A percentile compares a stretch with the other conserved stretches of the same genome.
phyloP scores from a whole-genome alignment of 2,888 invertebrate species.

The Chrysomela aeneicollis region DNA sequence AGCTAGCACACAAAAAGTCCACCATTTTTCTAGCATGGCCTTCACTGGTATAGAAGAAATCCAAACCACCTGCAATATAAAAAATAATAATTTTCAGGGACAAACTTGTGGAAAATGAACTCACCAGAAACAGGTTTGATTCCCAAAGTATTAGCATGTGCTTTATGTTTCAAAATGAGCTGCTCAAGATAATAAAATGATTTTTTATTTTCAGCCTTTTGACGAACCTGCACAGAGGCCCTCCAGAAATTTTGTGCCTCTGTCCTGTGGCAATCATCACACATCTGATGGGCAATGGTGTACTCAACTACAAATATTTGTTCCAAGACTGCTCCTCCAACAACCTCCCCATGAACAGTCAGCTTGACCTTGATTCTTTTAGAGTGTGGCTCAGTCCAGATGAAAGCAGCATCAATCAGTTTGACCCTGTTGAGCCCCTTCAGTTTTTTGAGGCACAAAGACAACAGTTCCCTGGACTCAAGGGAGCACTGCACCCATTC shows the following conservation, averaged over 20 bases:
- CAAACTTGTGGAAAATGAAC: slow-evolving; percentile 5
- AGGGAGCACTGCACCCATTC: slow-evolving; percentile 86
- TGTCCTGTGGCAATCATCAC: slow-evolving; percentile 94
- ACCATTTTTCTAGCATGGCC: slow-evolving; percentile 93
- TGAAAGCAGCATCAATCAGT: slow-evolving; percentile 93
- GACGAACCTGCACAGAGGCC: slow-evolving; percentile 88
- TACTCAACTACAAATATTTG: slow-evolving; percentile 97
- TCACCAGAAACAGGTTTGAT: slow-evolving; percentile 66
- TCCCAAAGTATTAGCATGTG: slow-evolving; percentile 88
- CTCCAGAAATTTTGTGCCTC: slow-evolving; percentile 99
- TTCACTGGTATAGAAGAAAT: slow-evolving; percentile 92
- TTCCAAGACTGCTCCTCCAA: slow-evolving; percentile 89
- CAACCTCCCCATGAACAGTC: slow-evolving; percentile 94
- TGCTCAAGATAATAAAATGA: slow-evolving; percentile 98
- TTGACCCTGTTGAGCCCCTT: slow-evolving; percentile 90
- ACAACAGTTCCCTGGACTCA: slow-evolving; percentile 91
- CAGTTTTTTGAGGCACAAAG: slow-evolving; percentile 90
- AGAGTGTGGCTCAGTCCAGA: slow-evolving; percentile 99
- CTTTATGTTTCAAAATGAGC: slow-evolving; percentile 92
- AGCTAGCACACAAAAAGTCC: slow-evolving; percentile 86
- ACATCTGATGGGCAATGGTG: slow-evolving; percentile 91
- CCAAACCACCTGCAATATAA: slow-evolving; percentile 72
- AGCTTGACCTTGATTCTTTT: slow-evolving; percentile 94
- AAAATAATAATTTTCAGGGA: slow-evolving; percentile 22
- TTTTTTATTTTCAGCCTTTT: slow-evolving; percentile 91